Evolutionary conservation across 2,797 vertebrate species (phyloP).

Genomic region (Acrocephalus scirpaceus): DNA sequence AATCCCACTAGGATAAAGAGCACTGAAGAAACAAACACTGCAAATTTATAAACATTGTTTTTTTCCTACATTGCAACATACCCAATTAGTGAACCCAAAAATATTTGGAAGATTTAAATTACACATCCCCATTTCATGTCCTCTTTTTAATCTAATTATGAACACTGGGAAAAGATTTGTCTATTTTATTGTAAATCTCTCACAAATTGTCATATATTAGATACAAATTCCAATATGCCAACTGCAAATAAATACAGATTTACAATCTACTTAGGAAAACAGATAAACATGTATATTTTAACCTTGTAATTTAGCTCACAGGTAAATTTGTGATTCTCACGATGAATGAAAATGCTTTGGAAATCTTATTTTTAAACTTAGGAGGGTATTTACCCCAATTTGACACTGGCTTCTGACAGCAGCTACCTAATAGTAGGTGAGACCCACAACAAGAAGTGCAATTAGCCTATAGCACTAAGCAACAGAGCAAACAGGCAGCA

Average conservation of each 20-base stretch:
- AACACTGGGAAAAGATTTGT: background rate
- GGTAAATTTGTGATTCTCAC: background rate
- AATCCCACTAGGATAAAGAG: background rate
- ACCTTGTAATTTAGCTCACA: background rate
- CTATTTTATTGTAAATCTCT: background rate
- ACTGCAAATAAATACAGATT: background rate
- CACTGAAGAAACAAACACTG: background rate
- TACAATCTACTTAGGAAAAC: background rate
- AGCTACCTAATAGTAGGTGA: background rate
- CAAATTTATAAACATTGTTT: background rate
- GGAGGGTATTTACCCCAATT: background rate
- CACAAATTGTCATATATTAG: background rate
- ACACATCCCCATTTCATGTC: background rate
- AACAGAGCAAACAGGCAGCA: background rate
- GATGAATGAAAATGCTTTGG: background rate
- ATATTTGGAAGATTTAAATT: background rate
- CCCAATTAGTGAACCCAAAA: background rate
- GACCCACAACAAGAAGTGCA: background rate
- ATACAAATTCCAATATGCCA: background rate
- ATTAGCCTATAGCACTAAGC: background rate
- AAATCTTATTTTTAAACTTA: background rate
- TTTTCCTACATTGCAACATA: background rate
- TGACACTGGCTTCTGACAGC: background rate
- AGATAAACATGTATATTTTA: background rate
- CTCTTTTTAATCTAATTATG: background rate